Conservation (phyloP, 2,113 vertebrate genomes). For the Girardinichthys multiradiatus region DNA sequence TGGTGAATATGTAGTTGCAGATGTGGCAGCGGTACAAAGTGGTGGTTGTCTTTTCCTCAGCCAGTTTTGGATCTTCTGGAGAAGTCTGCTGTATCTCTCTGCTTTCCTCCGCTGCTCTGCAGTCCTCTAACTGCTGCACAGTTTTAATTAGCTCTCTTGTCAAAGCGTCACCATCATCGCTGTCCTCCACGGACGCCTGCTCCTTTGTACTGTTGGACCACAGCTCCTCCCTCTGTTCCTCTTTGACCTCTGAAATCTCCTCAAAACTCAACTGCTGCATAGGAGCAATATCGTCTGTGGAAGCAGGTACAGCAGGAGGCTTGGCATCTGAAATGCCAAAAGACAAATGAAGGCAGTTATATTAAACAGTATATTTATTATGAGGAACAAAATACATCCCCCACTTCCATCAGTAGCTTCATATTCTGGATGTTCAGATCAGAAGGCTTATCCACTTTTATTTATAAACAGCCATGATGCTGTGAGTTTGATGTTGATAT, state of each 20-base stretch:
- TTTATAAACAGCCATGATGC: no score
- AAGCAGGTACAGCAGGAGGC: background rate
- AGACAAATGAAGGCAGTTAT: slow-evolving; percentile 2
- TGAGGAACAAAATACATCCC: no score
- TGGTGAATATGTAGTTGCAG: slow-evolving; percentile 61
- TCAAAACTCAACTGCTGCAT: slow-evolving; percentile 29
- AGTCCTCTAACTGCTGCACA: slow-evolving; percentile 59
- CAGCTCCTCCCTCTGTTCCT: slow-evolving; percentile 26
- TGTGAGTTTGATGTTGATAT: background rate
- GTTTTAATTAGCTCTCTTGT: slow-evolving; percentile 61
- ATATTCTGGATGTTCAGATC: no score
- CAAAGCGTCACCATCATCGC: slow-evolving; percentile 47
- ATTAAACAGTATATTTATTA: no score
- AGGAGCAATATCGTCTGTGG: background rate
- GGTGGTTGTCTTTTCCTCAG: slow-evolving; percentile 39
- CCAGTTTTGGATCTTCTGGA: slow-evolving; percentile 5
- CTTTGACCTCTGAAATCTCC: slow-evolving; percentile 30
- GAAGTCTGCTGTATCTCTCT: background rate
- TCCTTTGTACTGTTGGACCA: slow-evolving; percentile 35
- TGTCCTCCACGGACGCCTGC: slow-evolving; percentile 31
- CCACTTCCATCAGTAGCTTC: no score
- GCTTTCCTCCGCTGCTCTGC: slow-evolving; percentile 43
- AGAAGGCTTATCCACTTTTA: no score
- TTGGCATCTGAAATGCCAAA: slow-evolving; percentile 37
- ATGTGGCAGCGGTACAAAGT: slow-evolving; percentile 64